Base-by-base conservation (phyloP, 2,797 vertebrate genomes). In the Cirrhinus molitorella region DNA sequence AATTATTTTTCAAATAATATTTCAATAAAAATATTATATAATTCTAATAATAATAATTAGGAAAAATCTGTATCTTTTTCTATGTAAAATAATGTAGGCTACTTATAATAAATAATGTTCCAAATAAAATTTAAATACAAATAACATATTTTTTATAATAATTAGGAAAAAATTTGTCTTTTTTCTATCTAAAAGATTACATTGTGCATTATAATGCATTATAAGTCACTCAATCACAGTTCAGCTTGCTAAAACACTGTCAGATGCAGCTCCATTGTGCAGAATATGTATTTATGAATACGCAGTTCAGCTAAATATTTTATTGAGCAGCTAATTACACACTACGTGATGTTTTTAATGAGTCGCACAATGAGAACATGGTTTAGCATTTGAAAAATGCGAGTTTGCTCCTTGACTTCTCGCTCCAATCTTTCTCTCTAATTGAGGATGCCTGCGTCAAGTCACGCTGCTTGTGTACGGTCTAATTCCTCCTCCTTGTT, bases 321-420 rank as follows among this genome's bases (percentile, higher is more conserved):
- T 49, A 47, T 45, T 49, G 25, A 57, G n/a, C 19, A 77, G 51
- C n/a, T 78, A 61, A 70, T 83, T 83, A 83, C 23, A 76, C 63
- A 57, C 34, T 68, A 1, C 17, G 5, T 71, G 40, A 37, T n/a
- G 28, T 83, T 61, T 83, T 49, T 40, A 78, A 63, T 40, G 43
- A 49, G 65, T 16, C 12, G 21, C 57, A 31, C 49, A 68, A 68
- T 19, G 40, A 76, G 65, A 43, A 66, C 61, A 31, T 28, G 47
- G 31, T 75, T 76, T 40, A 67, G 45, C 49, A 53, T 40, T 25
- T 55, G 61, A 76, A 66, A 76, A 55, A 34, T 0, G 8, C 14
- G 0, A 28, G 34, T 19, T 37, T 34, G 31, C 57, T 55, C 23
- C 53, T 21, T 47, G 25, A 47, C 43, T 74, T 65, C 23, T 34